A percentile compares a stretch with the other conserved stretches of the same genome.
Evolutionary conservation across 2,113 vertebrate species (phyloP).

Genomic region (Macroglossus sobrinus): DNA sequence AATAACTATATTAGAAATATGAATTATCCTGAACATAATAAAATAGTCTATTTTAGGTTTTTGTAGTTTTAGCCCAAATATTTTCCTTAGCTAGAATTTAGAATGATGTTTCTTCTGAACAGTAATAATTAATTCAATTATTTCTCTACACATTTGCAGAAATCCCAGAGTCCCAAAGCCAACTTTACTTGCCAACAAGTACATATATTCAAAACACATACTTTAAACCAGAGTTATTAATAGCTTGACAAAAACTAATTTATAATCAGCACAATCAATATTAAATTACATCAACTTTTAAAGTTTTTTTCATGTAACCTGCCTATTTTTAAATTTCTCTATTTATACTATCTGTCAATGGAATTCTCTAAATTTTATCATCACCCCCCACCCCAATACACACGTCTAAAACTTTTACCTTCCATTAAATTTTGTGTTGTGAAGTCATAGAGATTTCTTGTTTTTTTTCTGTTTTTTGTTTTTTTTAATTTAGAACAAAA

Average conservation of each 20-base stretch:
- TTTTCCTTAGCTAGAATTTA: conserved; percentile 12
- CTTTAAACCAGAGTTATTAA: background rate
- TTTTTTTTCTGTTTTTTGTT: background rate
- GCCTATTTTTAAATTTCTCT: background rate
- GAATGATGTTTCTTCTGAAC: background rate
- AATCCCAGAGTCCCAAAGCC: background rate
- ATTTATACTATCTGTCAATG: background rate
- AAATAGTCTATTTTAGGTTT: background rate
- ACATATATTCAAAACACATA: conserved; percentile 4
- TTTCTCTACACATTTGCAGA: background rate
- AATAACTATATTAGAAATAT: background rate
- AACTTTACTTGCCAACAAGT: background rate
- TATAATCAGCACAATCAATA: conserved; percentile 9
- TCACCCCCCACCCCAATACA: background rate
- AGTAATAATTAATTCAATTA: conserved; percentile 34
- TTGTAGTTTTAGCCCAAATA: background rate
- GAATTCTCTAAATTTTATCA: background rate
- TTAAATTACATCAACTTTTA: background rate
- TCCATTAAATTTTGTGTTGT: background rate
- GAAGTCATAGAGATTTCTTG: background rate
- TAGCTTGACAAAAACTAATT: background rate
- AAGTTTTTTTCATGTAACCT: background rate
- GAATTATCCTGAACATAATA: background rate
- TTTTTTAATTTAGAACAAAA: background rate
- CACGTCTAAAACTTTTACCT: background rate